Base-by-base conservation (phyloP, 2,113 vertebrate genomes). In the Aplodontia rufa region DNA sequence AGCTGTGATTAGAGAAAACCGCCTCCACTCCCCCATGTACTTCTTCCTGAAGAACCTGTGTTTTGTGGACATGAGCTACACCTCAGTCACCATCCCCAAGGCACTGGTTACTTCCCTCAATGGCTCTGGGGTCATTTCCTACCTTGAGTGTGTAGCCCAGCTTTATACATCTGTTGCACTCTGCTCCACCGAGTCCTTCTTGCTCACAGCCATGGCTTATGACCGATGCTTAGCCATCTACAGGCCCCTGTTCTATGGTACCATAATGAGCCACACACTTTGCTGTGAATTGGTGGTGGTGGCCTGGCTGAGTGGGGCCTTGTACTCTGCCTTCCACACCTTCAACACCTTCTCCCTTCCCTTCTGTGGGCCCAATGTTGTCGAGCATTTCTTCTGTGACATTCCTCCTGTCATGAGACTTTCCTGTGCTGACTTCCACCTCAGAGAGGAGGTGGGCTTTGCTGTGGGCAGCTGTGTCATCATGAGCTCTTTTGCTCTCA, bases 401-500 rank as follows among this genome's bases (percentile, higher is more conserved):
- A 64, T 97, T 32, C 55, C 87, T 17, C 81, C 88, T 0, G 28
- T 94, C 58, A n/a, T 97, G 96, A 88, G 89, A 42, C 75, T 97
- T 28, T 42, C 87, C 47, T 95, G 92, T 17, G 6, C 45, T 8
- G 79, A 84, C 7, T 64, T 71, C 45, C 71, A 5, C 4, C 24
- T 1, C 55, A 45, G 28, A 0, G 64, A 86, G 47, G 20, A 47
- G 22, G 14, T 71, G n/a, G 81, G 91, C 22, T 95, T 90, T 3
- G 26, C 20, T 3, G 37, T 68, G 1, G 51, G 22, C 58, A 91
- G 16, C 28, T 81, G 81, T 40, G 22, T 58, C 1, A 1, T 55
- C 53, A 3, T 55, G 53, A 20, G 53, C 53, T 55, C 53, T 19
- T 55, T 55, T 0, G 20, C 53, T 6, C 81, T 93, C 66, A 90